Conservation (phyloP, 2,888 invertebrate genomes). For the Plusia festucae region DNA sequence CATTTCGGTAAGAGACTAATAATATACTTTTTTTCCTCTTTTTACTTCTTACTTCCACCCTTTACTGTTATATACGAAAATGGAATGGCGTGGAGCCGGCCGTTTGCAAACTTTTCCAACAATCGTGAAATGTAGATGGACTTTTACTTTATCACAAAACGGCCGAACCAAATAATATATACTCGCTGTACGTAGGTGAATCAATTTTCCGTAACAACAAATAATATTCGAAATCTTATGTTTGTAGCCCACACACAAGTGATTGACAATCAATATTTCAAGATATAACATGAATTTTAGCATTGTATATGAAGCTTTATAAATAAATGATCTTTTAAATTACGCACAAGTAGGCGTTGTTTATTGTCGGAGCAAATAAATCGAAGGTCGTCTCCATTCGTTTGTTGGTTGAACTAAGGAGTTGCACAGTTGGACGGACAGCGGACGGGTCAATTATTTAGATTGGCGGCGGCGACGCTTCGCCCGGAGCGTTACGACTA, state of each 20-base stretch:
- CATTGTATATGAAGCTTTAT: slow-evolving; percentile 16
- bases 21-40: slow-evolving; percentile 88
- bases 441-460: slow-evolving; percentile 88
- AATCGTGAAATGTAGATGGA: slow-evolving; percentile 44
- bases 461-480: slow-evolving; percentile 85
- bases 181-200: slow-evolving; percentile 19
- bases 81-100: slow-evolving; percentile 71
- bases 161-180: slow-evolving; percentile 20
- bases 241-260: slow-evolving; percentile 29
- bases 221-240: slow-evolving; percentile 16
- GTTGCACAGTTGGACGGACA: slow-evolving; percentile 82
- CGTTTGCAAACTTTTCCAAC: slow-evolving; percentile 40
- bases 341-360: slow-evolving; percentile 36
- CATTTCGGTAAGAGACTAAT: slow-evolving; percentile 89
- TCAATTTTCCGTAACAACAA: slow-evolving; percentile 12
- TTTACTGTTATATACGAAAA: slow-evolving; percentile 86
- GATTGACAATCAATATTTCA: slow-evolving; percentile 39
- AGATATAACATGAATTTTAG: slow-evolving; percentile 28
- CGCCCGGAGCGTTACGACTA: slow-evolving; percentile 68
- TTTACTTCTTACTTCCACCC: slow-evolving; percentile 89
- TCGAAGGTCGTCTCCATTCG: slow-evolving; percentile 65
- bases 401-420: slow-evolving; percentile 68
- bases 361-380: slow-evolving; percentile 30
- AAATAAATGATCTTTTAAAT: slow-evolving; percentile 44
- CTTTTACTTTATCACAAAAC: slow-evolving; percentile 44